Conservation (phyloP, 2,888 invertebrate genomes). For the Silvanus unidentatus region DNA sequence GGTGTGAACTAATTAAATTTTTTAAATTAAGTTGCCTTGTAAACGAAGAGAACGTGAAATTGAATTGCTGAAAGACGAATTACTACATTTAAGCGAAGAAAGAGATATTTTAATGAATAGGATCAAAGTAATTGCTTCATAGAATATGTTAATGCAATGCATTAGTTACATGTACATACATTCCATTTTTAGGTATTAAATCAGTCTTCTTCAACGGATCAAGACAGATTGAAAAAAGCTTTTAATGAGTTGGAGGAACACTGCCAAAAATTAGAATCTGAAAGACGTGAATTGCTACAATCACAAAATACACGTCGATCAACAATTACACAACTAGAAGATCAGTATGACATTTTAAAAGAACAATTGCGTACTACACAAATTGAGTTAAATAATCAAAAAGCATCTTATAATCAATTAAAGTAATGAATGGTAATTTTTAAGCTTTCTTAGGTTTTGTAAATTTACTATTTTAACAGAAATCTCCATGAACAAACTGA, state of each 20-base stretch:
- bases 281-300: constrained; percentile 52
- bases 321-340: constrained; percentile 51
- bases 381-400: constrained; percentile 51
- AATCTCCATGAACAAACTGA: constrained; percentile 73
- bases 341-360: constrained; percentile 50
- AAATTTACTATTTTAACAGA: constrained; percentile 42
- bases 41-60: constrained; percentile 51
- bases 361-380: constrained; percentile 50
- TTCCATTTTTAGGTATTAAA: constrained; percentile 23
- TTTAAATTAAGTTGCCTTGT: constrained; percentile 35
- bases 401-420: constrained; percentile 53
- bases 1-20: background rate
- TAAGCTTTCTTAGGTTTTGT: background rate
- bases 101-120: constrained; percentile 53
- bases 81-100: constrained; percentile 56
- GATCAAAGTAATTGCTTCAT: constrained; percentile 29
- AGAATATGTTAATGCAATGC: no score
- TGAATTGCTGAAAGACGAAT: constrained; percentile 51
- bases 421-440: constrained; percentile 46
- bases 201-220: constrained; percentile 35
- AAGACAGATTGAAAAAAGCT: constrained; percentile 47
- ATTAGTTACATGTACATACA: no score
- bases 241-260: constrained; percentile 50
- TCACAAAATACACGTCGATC: constrained; percentile 50
- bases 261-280: constrained; percentile 50